phyloP scores from a whole-genome alignment of 2,113 vertebrate genomes.

The Empidonax alnorum region DNA sequence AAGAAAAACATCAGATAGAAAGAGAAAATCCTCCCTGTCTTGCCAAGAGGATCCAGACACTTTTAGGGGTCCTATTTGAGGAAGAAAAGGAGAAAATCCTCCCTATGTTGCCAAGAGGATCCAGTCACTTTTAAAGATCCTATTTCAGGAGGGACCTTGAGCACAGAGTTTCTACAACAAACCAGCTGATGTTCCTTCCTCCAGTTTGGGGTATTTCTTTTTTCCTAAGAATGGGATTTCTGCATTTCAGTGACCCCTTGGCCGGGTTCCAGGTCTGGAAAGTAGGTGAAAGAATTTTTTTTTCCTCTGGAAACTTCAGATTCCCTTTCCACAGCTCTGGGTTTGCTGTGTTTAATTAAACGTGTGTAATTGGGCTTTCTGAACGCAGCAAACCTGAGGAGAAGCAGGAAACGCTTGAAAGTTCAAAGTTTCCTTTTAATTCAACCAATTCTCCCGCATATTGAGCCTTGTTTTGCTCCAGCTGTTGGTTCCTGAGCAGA shows the following conservation, averaged over 20 bases:
- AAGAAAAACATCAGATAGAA: not conserved
- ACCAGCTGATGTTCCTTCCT: not conserved
- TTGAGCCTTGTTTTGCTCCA: not conserved
- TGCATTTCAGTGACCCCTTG: not conserved
- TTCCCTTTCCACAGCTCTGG: not conserved
- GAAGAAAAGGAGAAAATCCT: not conserved
- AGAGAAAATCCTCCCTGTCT: no score
- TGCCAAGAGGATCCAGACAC: no score
- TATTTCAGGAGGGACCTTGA: not conserved
- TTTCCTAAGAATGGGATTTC: not conserved
- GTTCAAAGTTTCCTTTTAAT: not conserved
- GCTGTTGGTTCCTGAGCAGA: not conserved
- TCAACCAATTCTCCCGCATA: not conserved
- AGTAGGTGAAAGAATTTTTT: not conserved
- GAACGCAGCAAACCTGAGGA: not conserved
- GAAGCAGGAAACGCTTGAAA: not conserved
- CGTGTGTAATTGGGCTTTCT: not conserved
- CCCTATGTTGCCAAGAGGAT: not conserved
- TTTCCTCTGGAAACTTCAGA: not conserved
- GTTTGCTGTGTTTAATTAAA: not conserved
- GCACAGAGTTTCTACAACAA: not conserved
- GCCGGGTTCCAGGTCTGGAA: not conserved
- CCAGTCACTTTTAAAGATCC: not conserved
- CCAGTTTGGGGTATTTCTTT: not conserved
- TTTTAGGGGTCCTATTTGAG: no score